phyloP scores from a whole-genome alignment of 2,113 vertebrate species.

The Suncus etruscus region DNA sequence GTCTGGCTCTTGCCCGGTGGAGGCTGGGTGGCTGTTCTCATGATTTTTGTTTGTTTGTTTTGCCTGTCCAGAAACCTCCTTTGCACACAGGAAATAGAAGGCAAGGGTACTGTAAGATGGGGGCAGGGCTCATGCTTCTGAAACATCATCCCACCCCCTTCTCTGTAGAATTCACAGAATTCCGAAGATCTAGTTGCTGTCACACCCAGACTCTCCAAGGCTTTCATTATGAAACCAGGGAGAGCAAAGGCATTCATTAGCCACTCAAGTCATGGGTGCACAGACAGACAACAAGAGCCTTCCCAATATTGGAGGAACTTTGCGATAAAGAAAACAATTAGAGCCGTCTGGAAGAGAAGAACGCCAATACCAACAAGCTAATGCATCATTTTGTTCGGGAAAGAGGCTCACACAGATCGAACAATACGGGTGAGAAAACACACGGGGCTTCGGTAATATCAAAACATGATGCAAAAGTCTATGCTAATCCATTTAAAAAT shows the following conservation, averaged over 20 bases:
- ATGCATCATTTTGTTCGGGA: not conserved
- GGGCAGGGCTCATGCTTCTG: constrained; percentile 55
- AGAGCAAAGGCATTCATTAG: constrained; percentile 65
- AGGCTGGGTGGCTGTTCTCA: fast-evolving
- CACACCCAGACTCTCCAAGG: constrained; percentile 25
- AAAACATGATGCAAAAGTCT: constrained; percentile 20
- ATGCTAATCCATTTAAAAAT: constrained; percentile 14
- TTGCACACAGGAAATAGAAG: constrained; percentile 43
- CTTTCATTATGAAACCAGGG: constrained; percentile 62
- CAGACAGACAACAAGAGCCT: constrained; percentile 16
- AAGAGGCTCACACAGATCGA: not conserved
- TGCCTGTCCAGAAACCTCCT: not conserved
- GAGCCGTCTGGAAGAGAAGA: constrained; percentile 48
- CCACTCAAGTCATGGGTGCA: constrained; percentile 33
- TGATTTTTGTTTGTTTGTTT: not conserved
- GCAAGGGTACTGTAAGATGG: not conserved
- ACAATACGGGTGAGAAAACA: constrained; percentile 43
- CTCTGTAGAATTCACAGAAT: constrained; percentile 62
- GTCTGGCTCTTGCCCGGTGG: not conserved
- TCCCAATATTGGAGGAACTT: constrained; percentile 24
- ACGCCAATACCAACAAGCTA: constrained; percentile 30
- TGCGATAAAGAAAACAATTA: constrained; percentile 47
- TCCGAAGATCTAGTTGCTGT: constrained; percentile 56
- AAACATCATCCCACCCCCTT: constrained; percentile 61
- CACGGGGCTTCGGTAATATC: constrained; percentile 9